Conservation (phyloP, 2,888 invertebrate species). For the Drosophila multiciliata region DNA sequence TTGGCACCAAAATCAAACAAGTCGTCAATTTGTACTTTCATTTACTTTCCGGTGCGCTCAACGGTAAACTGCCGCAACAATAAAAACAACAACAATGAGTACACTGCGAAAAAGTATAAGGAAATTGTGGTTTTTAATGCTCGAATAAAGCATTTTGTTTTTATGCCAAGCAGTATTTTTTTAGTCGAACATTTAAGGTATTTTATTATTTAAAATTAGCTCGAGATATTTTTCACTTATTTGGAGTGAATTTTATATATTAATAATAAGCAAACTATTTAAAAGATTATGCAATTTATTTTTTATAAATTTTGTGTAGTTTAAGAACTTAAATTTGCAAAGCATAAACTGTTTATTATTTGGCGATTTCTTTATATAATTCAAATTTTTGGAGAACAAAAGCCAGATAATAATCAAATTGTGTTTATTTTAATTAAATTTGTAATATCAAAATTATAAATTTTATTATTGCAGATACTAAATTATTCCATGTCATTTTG, state of each 20-base stretch:
- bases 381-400: too few species aligned
- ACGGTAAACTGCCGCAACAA: conserved; percentile 46
- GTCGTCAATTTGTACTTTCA: conserved; percentile 79
- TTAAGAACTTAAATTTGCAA: neutral
- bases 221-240: neutral
- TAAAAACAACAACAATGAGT: conserved; percentile 9
- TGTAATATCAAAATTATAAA: too few species aligned
- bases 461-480: too few species aligned
- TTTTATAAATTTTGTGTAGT: neutral
- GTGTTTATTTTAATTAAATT: too few species aligned
- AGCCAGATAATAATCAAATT: too few species aligned
- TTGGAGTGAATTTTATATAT: neutral
- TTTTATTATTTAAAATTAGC: neutral
- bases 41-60: conserved; percentile 66
- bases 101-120: neutral
- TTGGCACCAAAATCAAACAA: conserved; percentile 75
- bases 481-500: too few species aligned
- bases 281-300: neutral
- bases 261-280: neutral
- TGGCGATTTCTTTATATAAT: neutral
- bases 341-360: neutral
- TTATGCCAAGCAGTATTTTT: neutral
- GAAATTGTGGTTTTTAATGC: neutral
- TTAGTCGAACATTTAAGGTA: neutral
- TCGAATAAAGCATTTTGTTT: neutral